phyloP scores from a whole-genome alignment of 2,888 invertebrate species.

The Coenonympha arcania region DNA sequence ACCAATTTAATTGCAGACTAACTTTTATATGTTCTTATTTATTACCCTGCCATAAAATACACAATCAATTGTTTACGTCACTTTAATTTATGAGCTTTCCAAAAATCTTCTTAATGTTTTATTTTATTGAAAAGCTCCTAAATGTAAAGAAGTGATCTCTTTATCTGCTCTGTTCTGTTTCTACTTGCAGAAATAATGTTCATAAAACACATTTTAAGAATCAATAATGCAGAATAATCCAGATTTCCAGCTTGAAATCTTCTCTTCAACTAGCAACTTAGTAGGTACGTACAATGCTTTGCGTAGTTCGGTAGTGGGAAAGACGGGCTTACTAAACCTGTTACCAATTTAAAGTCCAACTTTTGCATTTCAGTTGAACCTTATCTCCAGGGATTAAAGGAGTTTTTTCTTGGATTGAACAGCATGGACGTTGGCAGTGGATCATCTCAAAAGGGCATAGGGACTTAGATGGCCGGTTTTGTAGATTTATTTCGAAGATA shows the following conservation, averaged over 20 bases:
- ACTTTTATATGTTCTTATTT: too few species aligned
- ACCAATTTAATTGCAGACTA: too few species aligned
- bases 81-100: too few species aligned
- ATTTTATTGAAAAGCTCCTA: too few species aligned
- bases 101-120: too few species aligned
- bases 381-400: neutral
- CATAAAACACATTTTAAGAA: too few species aligned
- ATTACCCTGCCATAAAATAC: too few species aligned
- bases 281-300: slow-evolving; percentile 21
- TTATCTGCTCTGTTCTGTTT: too few species aligned
- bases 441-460: slow-evolving; percentile 33
- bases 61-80: too few species aligned
- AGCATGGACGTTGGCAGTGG: neutral
- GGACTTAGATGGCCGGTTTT: slow-evolving; percentile 27
- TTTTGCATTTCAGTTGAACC: neutral
- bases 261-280: neutral
- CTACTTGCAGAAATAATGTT: too few species aligned
- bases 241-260: neutral
- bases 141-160: too few species aligned
- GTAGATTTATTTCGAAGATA: slow-evolving; percentile 33
- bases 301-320: slow-evolving; percentile 32
- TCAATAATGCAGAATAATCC: neutral
- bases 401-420: neutral
- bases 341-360: slow-evolving; percentile 22
- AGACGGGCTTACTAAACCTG: slow-evolving; percentile 29